These are phyloP conservation scores for Ips typographus DNA, from an alignment of 1,140 invertebrate species.

Conservation along the genomic window DNA sequence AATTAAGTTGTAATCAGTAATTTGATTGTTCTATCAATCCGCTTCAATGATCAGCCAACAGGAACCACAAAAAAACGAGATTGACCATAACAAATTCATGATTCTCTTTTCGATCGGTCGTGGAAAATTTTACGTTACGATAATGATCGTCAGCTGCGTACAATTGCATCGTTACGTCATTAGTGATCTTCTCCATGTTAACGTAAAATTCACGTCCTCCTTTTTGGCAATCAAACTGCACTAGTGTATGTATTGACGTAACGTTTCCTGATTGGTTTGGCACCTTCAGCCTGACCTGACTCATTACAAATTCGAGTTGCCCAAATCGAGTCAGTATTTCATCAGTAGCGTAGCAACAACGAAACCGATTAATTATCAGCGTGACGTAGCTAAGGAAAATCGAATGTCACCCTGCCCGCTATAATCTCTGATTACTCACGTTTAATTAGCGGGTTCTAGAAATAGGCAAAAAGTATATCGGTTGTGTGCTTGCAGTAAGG, in stretches of 20 bases:
- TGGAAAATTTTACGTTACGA: not conserved
- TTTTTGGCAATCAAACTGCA: not conserved
- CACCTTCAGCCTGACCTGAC: not conserved
- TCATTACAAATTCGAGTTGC: not conserved
- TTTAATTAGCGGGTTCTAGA: not conserved
- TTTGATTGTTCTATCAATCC: not conserved
- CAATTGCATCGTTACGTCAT: not conserved
- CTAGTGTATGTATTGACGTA: not conserved
- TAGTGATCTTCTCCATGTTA: not conserved
- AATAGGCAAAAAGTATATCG: not conserved
- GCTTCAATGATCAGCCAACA: not conserved
- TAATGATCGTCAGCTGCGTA: not conserved
- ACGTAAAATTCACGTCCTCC: not conserved
- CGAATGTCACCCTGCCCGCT: not conserved
- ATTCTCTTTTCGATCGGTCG: not conserved
- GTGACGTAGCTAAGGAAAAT: not conserved
- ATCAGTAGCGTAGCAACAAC: not conserved
- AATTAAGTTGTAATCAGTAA: conserved; percentile 1
- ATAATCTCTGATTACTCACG: not conserved
- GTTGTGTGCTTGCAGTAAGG: conserved; percentile 8
- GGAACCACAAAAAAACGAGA: not conserved
- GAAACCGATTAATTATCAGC: not conserved
- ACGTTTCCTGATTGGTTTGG: not conserved
- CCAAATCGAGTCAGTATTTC: conserved; percentile 1
- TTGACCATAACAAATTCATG: not conserved